Evolutionary conservation across 2,113 vertebrate genomes (phyloP), one percentile per base, ranked within the genome.

Genomic region (Ophiodon elongatus): DNA sequence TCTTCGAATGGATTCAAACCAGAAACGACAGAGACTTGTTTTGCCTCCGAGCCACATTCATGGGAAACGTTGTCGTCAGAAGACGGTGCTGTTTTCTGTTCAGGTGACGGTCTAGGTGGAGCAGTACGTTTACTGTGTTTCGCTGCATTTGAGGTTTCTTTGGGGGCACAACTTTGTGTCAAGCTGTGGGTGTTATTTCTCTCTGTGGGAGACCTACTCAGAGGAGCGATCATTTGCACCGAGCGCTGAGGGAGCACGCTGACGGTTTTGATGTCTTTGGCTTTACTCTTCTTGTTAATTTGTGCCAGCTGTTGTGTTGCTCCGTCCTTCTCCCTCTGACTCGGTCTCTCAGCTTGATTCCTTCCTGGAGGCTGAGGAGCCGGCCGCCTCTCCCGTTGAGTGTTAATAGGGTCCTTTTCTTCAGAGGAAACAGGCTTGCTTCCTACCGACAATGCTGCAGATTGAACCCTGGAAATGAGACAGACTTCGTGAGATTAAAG

Each of bases 281-380:
- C 87, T 77, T 78, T 82, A 29, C n/a, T 66, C 33, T 75, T 81
- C 64, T 85, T 80, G 82, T 79, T 76, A 8, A 59, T 71, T 54
- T 73, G 54, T 41, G n/a, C 21, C 47, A n/a, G 67, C 59, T 82
- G 84, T 43, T 0, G 60, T 6, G 35, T 4, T 1, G 72, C 31
- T 8, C 2, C 74, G 4, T 80, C 73, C 37, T 59, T 70, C 47
- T 86, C 81, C 35, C n/a, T 5, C n/a, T 39, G 85, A 72, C 15
- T 74, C 10, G 1, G 71, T 8, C 68, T 73, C 47, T 72, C 75
- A 3, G 56, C n/a, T 63, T 25, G 68, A 64, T 14, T 83, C 43
- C 56, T 87, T 82, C 71, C 83, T 17, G 94, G 93, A 41, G 94
- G 93, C 72, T 56, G 85, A 70, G 94, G 95, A 76, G 95, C 94